A percentile compares a stretch with the other conserved stretches of the same genome.
These are phyloP conservation scores for Micrastur ruficollis DNA, from an alignment of 2,797 vertebrate species.

Conservation along the genomic window DNA sequence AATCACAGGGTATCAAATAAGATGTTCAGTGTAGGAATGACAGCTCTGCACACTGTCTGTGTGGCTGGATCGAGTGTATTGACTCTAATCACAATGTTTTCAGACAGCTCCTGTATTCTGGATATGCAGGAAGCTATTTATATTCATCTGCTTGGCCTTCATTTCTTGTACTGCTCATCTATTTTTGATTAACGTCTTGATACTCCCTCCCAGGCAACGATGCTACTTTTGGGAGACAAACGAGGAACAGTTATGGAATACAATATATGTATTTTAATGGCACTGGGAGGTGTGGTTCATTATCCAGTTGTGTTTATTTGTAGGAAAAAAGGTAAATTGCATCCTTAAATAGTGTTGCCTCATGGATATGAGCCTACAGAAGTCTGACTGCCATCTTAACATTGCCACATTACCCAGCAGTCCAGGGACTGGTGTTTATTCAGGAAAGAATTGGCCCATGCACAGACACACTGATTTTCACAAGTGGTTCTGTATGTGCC, in stretches of 20 bases:
- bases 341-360: neutral
- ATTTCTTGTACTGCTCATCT: neutral
- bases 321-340: neutral
- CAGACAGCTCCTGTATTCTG: neutral
- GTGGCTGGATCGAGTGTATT: neutral
- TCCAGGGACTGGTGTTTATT: neutral
- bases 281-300: neutral
- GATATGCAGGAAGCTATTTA: neutral
- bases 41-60: neutral
- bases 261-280: neutral
- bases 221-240: neutral
- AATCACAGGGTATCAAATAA: neutral
- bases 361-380: neutral
- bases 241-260: neutral
- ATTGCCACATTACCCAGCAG: neutral
- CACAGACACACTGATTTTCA: slow-evolving; percentile 2
- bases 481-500: slow-evolving; percentile 5
- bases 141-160: neutral
- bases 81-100: neutral
- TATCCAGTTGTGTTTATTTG: neutral
- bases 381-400: neutral
- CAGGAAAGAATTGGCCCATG: neutral
- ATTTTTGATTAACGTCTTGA: slow-evolving; percentile 14
- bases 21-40: neutral
- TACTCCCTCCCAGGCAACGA: neutral